phyloP scores from a whole-genome alignment of 2,797 vertebrate genomes.

The Hoplostethus atlanticus region DNA sequence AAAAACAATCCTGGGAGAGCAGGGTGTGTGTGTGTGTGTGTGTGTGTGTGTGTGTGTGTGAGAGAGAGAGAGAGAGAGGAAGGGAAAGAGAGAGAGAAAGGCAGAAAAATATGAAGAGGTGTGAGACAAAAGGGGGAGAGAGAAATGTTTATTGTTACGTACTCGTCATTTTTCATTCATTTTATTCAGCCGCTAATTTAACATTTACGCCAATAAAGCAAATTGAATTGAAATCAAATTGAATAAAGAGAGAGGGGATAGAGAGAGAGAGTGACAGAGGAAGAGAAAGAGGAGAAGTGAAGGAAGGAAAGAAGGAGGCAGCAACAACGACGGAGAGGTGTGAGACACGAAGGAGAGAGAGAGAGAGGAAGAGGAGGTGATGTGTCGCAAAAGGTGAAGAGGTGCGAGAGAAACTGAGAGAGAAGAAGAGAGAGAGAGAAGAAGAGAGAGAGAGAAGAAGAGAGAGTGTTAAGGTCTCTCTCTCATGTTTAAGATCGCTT shows the following conservation, averaged over 20 bases:
- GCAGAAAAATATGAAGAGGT: constrained; percentile 30
- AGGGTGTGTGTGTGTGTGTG: constrained; percentile 27
- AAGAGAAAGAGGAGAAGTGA: neutral
- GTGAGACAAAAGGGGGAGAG: constrained; percentile 25
- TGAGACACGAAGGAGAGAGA: neutral
- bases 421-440: neutral
- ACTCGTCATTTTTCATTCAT: constrained; percentile 21
- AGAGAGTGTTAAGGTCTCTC: neutral
- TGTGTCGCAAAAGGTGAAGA: neutral
- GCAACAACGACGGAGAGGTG: neutral
- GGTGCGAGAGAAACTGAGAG: neutral
- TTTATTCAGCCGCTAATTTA: constrained; percentile 22
- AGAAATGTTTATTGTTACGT: constrained; percentile 8
- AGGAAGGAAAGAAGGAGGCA: neutral
- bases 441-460: neutral
- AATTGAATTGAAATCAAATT: constrained; percentile 18
- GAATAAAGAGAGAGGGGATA: constrained; percentile 19
- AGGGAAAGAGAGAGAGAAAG: neutral
- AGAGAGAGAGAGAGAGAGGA: constrained; percentile 1
- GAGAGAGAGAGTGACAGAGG: constrained; percentile 9
- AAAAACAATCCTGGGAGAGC: constrained; percentile 47
- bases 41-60: constrained; percentile 18
- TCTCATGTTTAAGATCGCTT: neutral
- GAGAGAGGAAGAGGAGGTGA: constrained; percentile 2
- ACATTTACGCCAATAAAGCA: constrained; percentile 34